Conservation (phyloP, 2,113 vertebrate species). For the Pyrgilauda ruficollis region DNA sequence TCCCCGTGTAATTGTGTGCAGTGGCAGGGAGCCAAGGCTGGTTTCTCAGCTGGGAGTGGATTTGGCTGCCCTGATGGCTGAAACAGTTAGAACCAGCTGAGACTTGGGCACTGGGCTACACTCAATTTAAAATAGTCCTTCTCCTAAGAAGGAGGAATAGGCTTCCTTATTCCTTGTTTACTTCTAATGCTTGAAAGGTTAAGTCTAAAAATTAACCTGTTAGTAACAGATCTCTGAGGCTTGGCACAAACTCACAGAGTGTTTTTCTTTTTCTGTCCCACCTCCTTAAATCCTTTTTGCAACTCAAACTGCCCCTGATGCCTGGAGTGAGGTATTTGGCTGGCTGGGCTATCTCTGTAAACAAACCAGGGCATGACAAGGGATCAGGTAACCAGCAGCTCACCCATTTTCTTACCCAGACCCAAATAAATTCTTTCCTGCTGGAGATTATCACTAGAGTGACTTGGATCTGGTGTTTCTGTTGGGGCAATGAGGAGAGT, state of each 20-base stretch:
- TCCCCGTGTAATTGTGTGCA: neutral
- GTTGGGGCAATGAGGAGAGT: neutral
- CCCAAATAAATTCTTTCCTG: neutral
- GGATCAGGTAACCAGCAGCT: neutral
- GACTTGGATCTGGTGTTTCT: neutral
- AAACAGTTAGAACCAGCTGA: neutral
- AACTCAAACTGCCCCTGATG: neutral
- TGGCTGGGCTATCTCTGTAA: neutral
- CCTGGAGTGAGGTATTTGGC: neutral
- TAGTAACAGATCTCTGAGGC: neutral
- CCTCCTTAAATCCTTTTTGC: neutral
- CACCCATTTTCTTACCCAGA: neutral
- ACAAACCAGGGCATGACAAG: neutral
- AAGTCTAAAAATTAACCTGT: slow-evolving; percentile 35
- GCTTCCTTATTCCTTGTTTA: neutral
- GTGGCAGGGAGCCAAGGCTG: neutral
- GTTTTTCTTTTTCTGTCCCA: neutral
- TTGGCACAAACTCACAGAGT: neutral
- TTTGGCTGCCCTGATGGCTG: neutral
- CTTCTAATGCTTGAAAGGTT: neutral
- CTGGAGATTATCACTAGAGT: neutral
- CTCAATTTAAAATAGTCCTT: neutral
- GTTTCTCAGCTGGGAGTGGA: neutral
- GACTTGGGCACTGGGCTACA: neutral
- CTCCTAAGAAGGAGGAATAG: neutral